Base-by-base conservation (phyloP, 2,888 invertebrate genomes). In the Rapana venosa region DNA sequence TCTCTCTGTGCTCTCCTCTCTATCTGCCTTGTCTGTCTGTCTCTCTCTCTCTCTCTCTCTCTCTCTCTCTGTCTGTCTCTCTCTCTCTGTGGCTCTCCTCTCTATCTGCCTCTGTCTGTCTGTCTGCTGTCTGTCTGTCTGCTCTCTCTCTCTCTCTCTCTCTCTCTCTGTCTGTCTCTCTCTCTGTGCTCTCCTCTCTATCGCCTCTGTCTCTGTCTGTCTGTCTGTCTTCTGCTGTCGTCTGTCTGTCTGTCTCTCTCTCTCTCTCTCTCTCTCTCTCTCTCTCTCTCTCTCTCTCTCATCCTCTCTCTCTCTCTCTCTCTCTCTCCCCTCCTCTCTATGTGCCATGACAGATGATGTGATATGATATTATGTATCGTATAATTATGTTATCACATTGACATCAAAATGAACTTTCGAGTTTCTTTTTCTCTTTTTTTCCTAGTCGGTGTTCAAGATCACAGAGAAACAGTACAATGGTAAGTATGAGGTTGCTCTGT, bases 181-280 rank as follows among this genome's bases (percentile, higher is more conserved):
- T 66, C 26, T 26, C 32, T 84, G 17, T 84, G 15, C 15, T 35
- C 35, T 84, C 35, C 36, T 26, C 36, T 61, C 13, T 61, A 11
- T 61, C 17, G 20, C 13, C 26, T 26, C 26, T 66, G 20, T 66
- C 66, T 66, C 26, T 26, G 66, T 66, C 66, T 66, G 1, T 17
- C 26, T 66, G 5, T 66, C 66, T 66, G 47, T 66, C 26, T 66
- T 61, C 61, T 61, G 13, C 17, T 11, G 17, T 17, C 17, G 13
- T 61, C 20, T 66, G 5, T 66, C 20, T 85, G 47, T 36, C 35
- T n/a, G 5, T 35, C 36, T 87, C 15, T 87, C 5, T 87, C n/a
- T 77, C 70, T 87, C 20, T 87, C 70, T 87, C 11, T 87, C 70
- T 87, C 32, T 87, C 22, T 87, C 32, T 87, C 47, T 74, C 20